Percentiles rank a stretch among this genome's conserved stretches.
Conservation (phyloP, 2,113 vertebrate species). For the Choloepus hoffmanni region DNA sequence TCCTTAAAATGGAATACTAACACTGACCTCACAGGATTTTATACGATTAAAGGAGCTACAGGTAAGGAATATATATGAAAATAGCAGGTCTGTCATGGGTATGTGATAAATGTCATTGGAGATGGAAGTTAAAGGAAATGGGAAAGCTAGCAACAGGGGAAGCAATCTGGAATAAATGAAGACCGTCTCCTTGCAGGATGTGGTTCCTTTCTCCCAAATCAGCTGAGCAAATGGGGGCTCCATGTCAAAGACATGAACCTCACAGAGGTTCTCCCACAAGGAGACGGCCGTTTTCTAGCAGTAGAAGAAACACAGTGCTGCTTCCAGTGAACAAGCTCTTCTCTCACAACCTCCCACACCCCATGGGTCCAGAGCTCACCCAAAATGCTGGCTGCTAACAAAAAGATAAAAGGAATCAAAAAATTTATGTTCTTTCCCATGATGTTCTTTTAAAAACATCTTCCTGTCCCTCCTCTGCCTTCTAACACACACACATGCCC, state of each 20-base stretch:
- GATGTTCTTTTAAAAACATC: not conserved
- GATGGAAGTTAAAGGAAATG: not conserved
- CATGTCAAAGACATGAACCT: not conserved
- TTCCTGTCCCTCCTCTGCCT: not conserved
- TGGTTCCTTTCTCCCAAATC: not conserved
- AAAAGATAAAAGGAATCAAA: not conserved
- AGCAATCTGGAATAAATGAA: not conserved
- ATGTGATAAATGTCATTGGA: not conserved
- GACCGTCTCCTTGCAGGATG: accelerated
- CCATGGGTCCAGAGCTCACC: not conserved
- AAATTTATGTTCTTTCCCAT: not conserved
- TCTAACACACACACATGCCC: not conserved
- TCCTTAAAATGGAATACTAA: accelerated
- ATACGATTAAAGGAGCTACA: accelerated
- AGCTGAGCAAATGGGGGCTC: not conserved
- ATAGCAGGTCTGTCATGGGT: accelerated
- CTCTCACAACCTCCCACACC: not conserved
- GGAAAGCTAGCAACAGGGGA: too few species aligned
- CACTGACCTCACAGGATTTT: not conserved
- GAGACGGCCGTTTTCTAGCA: too few species aligned
- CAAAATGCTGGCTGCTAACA: not conserved
- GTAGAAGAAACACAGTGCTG: accelerated
- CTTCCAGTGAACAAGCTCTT: not conserved
- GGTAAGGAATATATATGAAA: not conserved
- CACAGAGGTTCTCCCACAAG: not conserved